A percentile compares a stretch with the other conserved stretches of the same genome.
Conservation (phyloP, 2,797 vertebrate species). For the Peromyscus eremicus region DNA sequence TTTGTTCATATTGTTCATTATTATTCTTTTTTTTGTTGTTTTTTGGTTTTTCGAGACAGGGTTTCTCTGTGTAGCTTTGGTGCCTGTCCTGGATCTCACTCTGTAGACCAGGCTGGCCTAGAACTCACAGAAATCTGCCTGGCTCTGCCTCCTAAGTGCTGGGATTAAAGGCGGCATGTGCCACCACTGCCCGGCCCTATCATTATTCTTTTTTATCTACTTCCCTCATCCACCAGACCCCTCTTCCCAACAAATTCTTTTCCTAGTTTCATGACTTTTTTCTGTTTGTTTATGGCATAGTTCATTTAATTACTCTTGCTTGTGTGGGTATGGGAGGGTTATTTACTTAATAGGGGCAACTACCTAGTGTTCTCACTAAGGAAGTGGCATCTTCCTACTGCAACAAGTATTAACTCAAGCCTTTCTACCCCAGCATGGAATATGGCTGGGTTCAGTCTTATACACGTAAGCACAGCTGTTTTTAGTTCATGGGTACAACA, state of each 20-base stretch:
- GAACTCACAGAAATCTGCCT: too few relatives aligned
- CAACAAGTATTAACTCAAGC: neutral
- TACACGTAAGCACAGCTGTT: neutral
- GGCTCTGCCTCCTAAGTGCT: too few relatives aligned
- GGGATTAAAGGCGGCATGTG: too few relatives aligned
- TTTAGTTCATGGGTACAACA: too few relatives aligned
- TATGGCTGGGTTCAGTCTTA: too few relatives aligned
- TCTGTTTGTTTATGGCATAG: neutral
- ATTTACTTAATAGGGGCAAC: neutral
- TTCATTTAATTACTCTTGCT: neutral
- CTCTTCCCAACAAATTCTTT: neutral
- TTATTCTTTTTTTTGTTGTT: too few relatives aligned
- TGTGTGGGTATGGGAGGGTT: too few relatives aligned
- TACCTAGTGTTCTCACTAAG: neutral
- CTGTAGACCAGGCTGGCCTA: too few relatives aligned
- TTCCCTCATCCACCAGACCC: neutral
- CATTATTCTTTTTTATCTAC: neutral
- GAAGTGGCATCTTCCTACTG: neutral
- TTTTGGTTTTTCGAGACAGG: too few relatives aligned
- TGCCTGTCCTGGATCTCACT: too few relatives aligned
- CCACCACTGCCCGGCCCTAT: too few relatives aligned
- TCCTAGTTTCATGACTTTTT: neutral
- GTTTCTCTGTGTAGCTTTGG: too few relatives aligned
- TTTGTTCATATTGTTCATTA: neutral
- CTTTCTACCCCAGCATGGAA: neutral